Base-by-base conservation (phyloP, 2,797 vertebrate genomes). In the Tauraco hartlaubi region DNA sequence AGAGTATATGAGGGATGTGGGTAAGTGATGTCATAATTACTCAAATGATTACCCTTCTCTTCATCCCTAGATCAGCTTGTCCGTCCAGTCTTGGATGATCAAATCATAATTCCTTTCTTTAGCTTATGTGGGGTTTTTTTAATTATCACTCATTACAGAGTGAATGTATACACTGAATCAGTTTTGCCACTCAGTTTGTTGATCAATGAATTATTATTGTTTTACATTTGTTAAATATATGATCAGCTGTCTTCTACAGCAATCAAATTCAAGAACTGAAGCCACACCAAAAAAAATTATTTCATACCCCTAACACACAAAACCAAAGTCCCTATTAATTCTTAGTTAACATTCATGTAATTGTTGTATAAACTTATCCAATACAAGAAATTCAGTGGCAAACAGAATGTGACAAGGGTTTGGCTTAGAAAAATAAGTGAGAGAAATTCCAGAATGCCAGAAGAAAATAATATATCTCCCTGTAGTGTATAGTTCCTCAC, bases 291-390 rank as follows among this genome's bases (percentile, higher is more conserved):
- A 74, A 41, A 52, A 41, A n/a, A 21, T 5, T 4, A n/a, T 9
- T 56, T 85, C 15, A 56, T 68, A 41, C 8, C 6, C 19, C 12
- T 33, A 73, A 20, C 13, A 63, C 6, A 41, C 3, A 5, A 86
- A 76, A 25, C 0, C 0, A 72, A 72, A 76, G 37, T 43, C n/a
- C 41, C 15, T 41, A 69, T 11, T 61, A 33, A 4, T 58, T 78
- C 26, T 59, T 46, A 79, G 52, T 56, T 68, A 66, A 51, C 0
- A 0, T 35, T 29, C 5, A 1, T 78, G 16, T 26, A 52, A 62
- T 16, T 41, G 25, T 52, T 67, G n/a, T 0, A 1, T 46, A 76
- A 92, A 56, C 12, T 64, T 87, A 64, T 9, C 15, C 59, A 79
- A 61, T 15, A 28, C 4, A 14, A 59, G 25, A 78, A 82, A 85